These are phyloP conservation scores for Dolichallabes microphthalmus DNA, from an alignment of 2,113 vertebrate species.

Conservation along the genomic window DNA sequence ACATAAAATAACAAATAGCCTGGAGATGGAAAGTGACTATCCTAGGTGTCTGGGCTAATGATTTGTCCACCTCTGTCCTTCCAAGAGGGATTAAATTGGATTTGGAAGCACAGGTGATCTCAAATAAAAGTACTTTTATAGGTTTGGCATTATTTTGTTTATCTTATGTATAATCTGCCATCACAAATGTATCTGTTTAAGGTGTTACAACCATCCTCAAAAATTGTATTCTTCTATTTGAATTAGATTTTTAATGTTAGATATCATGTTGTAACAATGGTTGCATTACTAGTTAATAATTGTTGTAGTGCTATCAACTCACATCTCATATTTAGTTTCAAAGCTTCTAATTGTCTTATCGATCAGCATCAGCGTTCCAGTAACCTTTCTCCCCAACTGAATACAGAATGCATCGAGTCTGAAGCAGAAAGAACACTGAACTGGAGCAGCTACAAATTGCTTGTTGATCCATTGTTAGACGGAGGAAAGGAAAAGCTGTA, in stretches of 20 bases:
- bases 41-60: neutral
- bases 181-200: neutral
- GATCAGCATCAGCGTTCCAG: neutral
- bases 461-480: constrained; percentile 90
- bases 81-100: neutral
- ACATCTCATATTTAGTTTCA: neutral
- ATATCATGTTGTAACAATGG: neutral
- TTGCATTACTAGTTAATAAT: neutral
- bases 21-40: neutral
- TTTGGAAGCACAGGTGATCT: too few relatives aligned
- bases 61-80: neutral
- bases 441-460: constrained; percentile 96
- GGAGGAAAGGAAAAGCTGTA: constrained; percentile 92
- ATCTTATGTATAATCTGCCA: neutral
- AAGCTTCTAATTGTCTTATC: neutral
- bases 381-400: neutral
- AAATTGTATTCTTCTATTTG: neutral
- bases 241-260: neutral
- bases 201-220: neutral
- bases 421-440: constrained; percentile 16
- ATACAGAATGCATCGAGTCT: neutral
- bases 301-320: neutral
- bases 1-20: neutral
- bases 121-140: neutral
- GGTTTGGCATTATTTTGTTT: neutral